A percentile compares a stretch with the other conserved stretches of the same genome.
phyloP scores from a whole-genome alignment of 2,888 invertebrate species.

The Melanargia galathea region DNA sequence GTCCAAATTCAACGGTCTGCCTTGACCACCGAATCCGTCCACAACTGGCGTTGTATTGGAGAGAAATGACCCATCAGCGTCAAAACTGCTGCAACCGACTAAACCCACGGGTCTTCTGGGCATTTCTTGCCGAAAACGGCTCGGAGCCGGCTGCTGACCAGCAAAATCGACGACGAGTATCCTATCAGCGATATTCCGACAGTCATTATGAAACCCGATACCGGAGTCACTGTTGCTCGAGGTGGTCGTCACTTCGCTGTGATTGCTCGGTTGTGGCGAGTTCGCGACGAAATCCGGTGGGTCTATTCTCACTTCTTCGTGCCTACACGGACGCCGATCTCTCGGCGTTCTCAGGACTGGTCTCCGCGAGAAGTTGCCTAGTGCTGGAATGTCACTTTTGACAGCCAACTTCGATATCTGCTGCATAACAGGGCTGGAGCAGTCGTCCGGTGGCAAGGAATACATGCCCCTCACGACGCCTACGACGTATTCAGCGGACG shows the following conservation, averaged over 20 bases:
- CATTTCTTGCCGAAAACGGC: constrained; percentile 62
- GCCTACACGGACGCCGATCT: constrained; percentile 62
- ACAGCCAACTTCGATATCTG: constrained; percentile 73
- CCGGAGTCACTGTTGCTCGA: constrained; percentile 98
- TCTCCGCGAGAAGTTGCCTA: constrained; percentile 65
- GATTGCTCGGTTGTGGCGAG: constrained; percentile 92
- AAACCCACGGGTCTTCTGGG: constrained; percentile 68
- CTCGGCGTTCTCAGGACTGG: constrained; percentile 64
- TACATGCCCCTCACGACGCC: constrained; percentile 88
- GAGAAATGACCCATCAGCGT: constrained; percentile 72
- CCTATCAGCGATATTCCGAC: constrained; percentile 90
- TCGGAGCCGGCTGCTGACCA: constrained; percentile 62
- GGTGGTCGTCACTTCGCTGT: constrained; percentile 90
- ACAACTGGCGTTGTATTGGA: constrained; percentile 78
- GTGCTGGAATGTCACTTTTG: constrained; percentile 73
- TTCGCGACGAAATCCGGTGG: constrained; percentile 84
- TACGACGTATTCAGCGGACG: constrained; percentile 89
- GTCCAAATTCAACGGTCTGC: constrained; percentile 71
- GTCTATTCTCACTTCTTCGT: constrained; percentile 64
- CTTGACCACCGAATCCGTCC: constrained; percentile 77
- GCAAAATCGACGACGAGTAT: constrained; percentile 90
- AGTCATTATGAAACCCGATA: constrained; percentile 95
- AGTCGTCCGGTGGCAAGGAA: constrained; percentile 79
- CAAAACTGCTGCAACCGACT: constrained; percentile 72
- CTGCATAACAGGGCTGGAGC: constrained; percentile 65